Percentiles rank a stretch among this genome's conserved stretches.
These are phyloP conservation scores for Drosophila bifasciata DNA, from an alignment of 1,140 invertebrate genomes.

Conservation along the genomic window DNA sequence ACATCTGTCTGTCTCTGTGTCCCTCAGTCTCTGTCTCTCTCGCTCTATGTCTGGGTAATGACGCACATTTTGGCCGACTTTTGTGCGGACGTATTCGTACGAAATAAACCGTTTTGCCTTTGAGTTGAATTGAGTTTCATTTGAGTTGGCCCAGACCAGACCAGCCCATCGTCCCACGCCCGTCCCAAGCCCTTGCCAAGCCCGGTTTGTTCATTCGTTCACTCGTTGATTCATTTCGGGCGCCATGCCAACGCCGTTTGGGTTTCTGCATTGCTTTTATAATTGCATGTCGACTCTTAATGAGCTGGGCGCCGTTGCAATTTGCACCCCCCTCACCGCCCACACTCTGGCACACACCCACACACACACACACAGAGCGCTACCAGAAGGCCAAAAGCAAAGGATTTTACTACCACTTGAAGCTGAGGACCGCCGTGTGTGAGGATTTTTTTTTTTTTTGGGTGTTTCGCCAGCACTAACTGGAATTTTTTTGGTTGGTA, in stretches of 20 bases:
- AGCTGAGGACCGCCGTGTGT: constrained; percentile 48
- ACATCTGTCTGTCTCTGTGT: constrained; percentile 1
- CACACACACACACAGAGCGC: too few relatives aligned
- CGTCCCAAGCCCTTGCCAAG: too few relatives aligned
- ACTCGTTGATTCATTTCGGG: constrained; percentile 39
- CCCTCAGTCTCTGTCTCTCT: neutral
- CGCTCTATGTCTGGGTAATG: constrained; percentile 60
- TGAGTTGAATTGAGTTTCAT: constrained; percentile 60
- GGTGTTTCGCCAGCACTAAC: constrained; percentile 29
- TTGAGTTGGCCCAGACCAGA: constrained; percentile 20
- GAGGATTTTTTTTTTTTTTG: constrained; percentile 16
- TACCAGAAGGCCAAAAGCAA: constrained; percentile 30
- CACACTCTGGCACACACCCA: constrained; percentile 21
- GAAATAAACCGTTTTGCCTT: constrained; percentile 77
- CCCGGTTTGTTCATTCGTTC: constrained; percentile 33
- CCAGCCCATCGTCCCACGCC: too few relatives aligned
- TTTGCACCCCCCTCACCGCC: constrained; percentile 54
- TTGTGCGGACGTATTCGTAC: constrained; percentile 69
- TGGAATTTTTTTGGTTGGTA: constrained; percentile 25
- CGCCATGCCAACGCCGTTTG: constrained; percentile 65
- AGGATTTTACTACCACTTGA: constrained; percentile 71
- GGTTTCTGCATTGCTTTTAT: constrained; percentile 72
- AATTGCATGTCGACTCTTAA: constrained; percentile 75
- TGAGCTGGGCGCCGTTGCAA: constrained; percentile 76
- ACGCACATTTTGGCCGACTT: constrained; percentile 66